Evolutionary conservation across 2,888 invertebrate species (phyloP).

Genomic region (Gonocerus acuteangulatus): DNA sequence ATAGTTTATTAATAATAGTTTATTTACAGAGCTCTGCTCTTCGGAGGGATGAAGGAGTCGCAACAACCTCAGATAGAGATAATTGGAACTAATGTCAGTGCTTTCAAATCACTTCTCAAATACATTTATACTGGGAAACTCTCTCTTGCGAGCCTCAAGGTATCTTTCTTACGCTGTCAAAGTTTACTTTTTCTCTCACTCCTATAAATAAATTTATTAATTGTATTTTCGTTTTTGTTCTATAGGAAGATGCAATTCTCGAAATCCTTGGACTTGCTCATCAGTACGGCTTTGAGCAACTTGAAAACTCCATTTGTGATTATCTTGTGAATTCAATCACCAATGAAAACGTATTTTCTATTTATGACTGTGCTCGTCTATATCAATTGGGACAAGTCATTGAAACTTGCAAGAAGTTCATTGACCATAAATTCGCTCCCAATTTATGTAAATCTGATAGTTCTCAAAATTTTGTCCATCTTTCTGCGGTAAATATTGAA

Average conservation of each 20-base stretch:
- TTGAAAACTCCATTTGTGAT: slow-evolving; percentile 87
- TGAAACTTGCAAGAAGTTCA: slow-evolving; percentile 77
- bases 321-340: slow-evolving; percentile 83
- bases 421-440: slow-evolving; percentile 72
- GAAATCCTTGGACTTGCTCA: slow-evolving; percentile 77
- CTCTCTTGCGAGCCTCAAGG: slow-evolving; percentile 53
- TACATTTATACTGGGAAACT: slow-evolving; percentile 89
- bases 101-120: slow-evolving; percentile 81
- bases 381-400: slow-evolving; percentile 54
- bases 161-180: no score
- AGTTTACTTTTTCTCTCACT: background rate
- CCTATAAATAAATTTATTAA: background rate
- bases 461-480: slow-evolving; percentile 46
- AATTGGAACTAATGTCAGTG: slow-evolving; percentile 70
- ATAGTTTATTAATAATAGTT: background rate
- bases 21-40: slow-evolving; percentile 48
- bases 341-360: slow-evolving; percentile 84
- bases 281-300: slow-evolving; percentile 87
- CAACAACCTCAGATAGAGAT: slow-evolving; percentile 73
- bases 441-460: slow-evolving; percentile 22
- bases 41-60: slow-evolving; percentile 56
- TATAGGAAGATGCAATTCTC: slow-evolving; percentile 44
- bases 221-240: background rate
- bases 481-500: slow-evolving; percentile 70
- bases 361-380: slow-evolving; percentile 82